phyloP scores from a whole-genome alignment of 1,140 invertebrate species.

The Caerostris extrusa region DNA sequence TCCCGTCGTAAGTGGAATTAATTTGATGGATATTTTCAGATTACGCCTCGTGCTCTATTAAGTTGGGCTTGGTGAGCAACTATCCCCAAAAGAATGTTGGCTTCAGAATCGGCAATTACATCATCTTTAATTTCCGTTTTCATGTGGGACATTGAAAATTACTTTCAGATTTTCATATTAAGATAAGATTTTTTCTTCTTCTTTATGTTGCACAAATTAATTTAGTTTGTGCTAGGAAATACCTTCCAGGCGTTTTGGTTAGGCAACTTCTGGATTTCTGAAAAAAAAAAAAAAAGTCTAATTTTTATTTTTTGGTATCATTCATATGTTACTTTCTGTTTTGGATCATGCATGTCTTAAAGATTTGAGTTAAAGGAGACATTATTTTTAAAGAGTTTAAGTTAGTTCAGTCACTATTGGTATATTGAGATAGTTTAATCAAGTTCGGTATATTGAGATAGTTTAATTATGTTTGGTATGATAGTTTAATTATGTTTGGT shows the following conservation, averaged over 20 bases:
- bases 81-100: neutral
- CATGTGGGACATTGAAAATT: constrained; percentile 9
- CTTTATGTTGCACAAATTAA: neutral
- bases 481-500: no score
- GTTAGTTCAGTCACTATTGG: no score
- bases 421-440: no score
- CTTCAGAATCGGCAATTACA: neutral
- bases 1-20: constrained; percentile 32
- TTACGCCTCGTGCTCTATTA: constrained; percentile 57
- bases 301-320: no score
- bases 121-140: constrained; percentile 26
- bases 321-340: no score
- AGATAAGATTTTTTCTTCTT: neutral
- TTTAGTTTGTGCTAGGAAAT: neutral
- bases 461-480: no score
- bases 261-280: neutral
- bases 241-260: neutral
- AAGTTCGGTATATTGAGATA: no score
- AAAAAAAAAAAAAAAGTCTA: no score
- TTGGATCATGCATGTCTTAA: no score
- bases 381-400: no score
- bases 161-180: neutral
- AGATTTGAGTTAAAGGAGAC: no score
- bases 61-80: constrained; percentile 39
- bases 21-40: constrained; percentile 35